phyloP scores from a whole-genome alignment of 2,113 vertebrate genomes.

The Tautogolabrus adspersus region DNA sequence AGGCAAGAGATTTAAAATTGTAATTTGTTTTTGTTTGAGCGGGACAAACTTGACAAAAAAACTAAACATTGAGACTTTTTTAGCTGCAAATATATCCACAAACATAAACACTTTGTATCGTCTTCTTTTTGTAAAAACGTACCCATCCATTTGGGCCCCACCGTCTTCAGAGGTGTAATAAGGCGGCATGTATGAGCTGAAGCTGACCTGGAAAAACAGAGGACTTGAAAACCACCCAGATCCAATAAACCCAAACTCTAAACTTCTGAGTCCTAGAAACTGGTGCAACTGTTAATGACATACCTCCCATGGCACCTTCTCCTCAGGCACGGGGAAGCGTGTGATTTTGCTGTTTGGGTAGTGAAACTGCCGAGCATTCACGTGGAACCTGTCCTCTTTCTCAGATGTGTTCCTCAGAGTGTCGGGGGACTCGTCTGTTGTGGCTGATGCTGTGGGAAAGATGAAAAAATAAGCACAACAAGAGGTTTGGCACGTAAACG shows the following conservation, averaged over 20 bases:
- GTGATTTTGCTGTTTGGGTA: conserved; percentile 84
- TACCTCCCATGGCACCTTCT: conserved; percentile 97
- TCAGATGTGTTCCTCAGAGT: conserved; percentile 11
- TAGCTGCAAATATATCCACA: background rate
- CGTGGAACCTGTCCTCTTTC: conserved; percentile 68
- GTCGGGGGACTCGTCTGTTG: conserved; percentile 54
- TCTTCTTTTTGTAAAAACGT: conserved; percentile 29
- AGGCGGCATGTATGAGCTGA: conserved; percentile 85
- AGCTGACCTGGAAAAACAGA: conserved; percentile 82
- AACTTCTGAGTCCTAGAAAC: background rate
- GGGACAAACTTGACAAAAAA: too few species aligned
- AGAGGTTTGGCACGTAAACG: background rate
- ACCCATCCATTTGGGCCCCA: conserved; percentile 51
- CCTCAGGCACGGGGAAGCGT: conserved; percentile 94
- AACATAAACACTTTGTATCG: background rate
- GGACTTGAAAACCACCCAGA: background rate
- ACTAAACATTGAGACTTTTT: too few species aligned
- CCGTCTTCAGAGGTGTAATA: conserved; percentile 71
- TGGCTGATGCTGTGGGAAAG: conserved; percentile 27
- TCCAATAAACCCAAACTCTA: background rate
- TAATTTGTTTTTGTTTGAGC: too few species aligned
- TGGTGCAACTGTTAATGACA: background rate
- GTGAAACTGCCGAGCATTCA: conserved; percentile 85
- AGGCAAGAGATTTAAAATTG: too few species aligned
- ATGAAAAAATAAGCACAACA: background rate